These are phyloP conservation scores for Callaeas wilsoni DNA, from an alignment of 2,113 vertebrate genomes.

Conservation along the genomic window DNA sequence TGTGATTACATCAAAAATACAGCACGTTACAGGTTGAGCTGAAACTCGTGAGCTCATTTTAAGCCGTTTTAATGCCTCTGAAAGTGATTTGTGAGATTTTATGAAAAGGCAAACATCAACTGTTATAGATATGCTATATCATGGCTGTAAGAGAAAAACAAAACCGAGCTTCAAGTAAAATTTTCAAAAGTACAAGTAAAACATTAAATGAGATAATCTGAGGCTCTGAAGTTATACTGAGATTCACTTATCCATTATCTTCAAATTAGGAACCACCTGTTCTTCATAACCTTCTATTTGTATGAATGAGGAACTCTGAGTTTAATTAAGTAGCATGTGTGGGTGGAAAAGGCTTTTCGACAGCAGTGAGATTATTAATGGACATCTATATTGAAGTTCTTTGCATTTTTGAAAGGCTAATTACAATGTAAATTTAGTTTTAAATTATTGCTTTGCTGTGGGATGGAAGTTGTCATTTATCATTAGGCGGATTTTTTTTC, in stretches of 20 bases:
- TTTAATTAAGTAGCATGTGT: conserved; percentile 79
- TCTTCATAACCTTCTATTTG: conserved; percentile 63
- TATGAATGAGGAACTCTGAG: conserved; percentile 65
- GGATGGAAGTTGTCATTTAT: conserved; percentile 67
- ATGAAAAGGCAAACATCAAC: neutral
- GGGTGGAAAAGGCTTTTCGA: conserved; percentile 70
- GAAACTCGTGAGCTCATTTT: neutral
- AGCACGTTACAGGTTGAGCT: neutral
- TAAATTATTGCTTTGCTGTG: conserved; percentile 76
- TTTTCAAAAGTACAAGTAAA: conserved; percentile 48
- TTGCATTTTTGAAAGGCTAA: conserved; percentile 78
- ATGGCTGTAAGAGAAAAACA: conserved; percentile 12
- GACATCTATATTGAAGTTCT: conserved; percentile 76
- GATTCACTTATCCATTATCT: conserved; percentile 65
- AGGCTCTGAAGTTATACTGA: conserved; percentile 46
- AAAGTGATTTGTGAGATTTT: neutral
- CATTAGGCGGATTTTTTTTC: conserved; percentile 46
- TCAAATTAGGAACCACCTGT: conserved; percentile 73
- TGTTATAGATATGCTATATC: neutral
- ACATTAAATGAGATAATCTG: conserved; percentile 48
- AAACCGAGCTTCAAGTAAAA: conserved; percentile 38
- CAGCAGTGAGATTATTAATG: conserved; percentile 78
- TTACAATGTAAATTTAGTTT: conserved; percentile 80
- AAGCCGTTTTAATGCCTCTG: neutral
- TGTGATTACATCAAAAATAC: neutral